Percentiles rank a stretch among this genome's conserved stretches.
Conservation (phyloP, 2,113 vertebrate genomes). For the Eretmochelys imbricata region DNA sequence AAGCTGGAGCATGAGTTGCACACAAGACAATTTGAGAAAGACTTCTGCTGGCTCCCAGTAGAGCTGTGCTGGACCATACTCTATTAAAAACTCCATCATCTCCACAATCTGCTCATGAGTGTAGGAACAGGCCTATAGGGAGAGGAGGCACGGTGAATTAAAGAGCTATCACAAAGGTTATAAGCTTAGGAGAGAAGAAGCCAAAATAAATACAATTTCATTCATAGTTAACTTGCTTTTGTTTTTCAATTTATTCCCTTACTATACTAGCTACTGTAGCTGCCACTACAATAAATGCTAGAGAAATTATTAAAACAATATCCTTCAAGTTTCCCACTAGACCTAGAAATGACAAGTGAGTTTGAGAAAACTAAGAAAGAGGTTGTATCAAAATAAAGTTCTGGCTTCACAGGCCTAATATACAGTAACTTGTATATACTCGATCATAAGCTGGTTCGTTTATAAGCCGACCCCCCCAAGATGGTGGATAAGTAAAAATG, state of each 20-base stretch:
- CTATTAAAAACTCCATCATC: conserved; percentile 99
- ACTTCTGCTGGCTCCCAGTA: conserved; percentile 99
- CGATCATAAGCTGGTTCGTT: no score
- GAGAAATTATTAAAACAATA: conserved; percentile 11
- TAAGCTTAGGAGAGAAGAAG: neutral
- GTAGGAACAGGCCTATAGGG: conserved; percentile 91
- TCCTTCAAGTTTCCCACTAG: neutral
- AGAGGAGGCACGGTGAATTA: neutral
- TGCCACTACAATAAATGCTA: neutral
- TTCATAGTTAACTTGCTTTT: neutral
- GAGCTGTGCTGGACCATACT: conserved; percentile 92
- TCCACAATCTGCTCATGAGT: conserved; percentile 97
- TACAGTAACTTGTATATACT: neutral
- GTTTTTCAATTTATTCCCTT: neutral
- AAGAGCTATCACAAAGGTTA: neutral
- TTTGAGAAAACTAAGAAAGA: neutral
- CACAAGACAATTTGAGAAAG: conserved; percentile 96
- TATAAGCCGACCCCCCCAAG: no score
- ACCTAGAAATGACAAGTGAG: neutral
- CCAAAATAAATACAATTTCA: neutral
- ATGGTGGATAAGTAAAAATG: no score
- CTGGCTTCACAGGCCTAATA: neutral
- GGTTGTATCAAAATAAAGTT: neutral
- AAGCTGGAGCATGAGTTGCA: conserved; percentile 96
- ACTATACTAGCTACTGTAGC: neutral